Base-by-base conservation (phyloP, 2,888 invertebrate species). In the Lasiommata megera region DNA sequence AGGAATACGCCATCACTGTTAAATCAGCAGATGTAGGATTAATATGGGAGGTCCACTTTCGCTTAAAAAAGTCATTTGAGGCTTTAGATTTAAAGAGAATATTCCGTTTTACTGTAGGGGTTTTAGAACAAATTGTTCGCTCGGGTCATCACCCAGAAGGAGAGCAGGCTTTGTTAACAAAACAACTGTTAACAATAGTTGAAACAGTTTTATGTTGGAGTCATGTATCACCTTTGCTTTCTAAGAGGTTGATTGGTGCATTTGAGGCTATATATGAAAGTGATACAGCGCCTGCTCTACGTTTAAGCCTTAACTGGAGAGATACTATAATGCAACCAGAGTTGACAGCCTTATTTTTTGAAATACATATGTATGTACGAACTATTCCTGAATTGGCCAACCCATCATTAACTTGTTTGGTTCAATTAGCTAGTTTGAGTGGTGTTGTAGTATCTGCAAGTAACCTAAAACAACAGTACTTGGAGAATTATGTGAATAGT, bases 21-120 rank as follows among this genome's bases (percentile, higher is more conserved):
- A 95, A 96, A 74, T 96, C 97, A 1, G 94, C 96, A 31, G 96
- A 96, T 82, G 95, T 97, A 9, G 97, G 97, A 6, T 88, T 98
- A 48, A 94, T 97, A 41, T 97, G 96, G 96, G 97, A 97, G 81
- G 93, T 95, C 34, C 97, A 98, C 82, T 94, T 95, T 71, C 93
- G 94, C 73, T 94, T 96, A 29, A 98, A 97, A 81, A 94, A 94
- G 70, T 93, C 94, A 40, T 98, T 98, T 88, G 97, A 98, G 91
- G 93, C 92, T 17, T 92, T 93, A 48, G 96, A 97, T 77, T 87
- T 98, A 66, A 94, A 95, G 72, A 92, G 94, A 64, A 96, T 98
- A 76, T 96, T 98, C 76, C 76, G 88, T 62, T 90, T 90, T 71
- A 84, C 85, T 58, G 88, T 90, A 55, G 79, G 88, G 48, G 83